phyloP scores from a whole-genome alignment of 2,797 vertebrate genomes.

The Sylvia borin region DNA sequence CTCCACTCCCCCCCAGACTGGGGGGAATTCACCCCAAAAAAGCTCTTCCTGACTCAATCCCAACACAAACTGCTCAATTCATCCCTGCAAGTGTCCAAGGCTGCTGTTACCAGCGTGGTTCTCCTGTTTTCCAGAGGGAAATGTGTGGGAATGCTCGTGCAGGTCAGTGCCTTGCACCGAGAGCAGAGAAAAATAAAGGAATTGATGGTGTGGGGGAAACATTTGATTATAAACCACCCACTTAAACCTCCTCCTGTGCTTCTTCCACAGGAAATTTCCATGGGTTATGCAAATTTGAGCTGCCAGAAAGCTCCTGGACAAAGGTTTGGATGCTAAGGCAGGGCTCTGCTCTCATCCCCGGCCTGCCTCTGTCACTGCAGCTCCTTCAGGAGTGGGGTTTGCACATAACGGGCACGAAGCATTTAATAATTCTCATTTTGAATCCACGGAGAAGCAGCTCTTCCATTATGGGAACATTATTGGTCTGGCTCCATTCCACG shows the following conservation, averaged over 20 bases:
- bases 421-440: conserved; percentile 26
- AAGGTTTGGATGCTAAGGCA: neutral
- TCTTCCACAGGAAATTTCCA: neutral
- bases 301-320: neutral
- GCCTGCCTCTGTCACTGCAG: neutral
- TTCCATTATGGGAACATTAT: neutral
- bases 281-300: neutral
- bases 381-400: neutral
- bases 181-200: neutral
- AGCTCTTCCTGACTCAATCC: neutral
- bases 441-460: neutral
- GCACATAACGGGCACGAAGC: neutral
- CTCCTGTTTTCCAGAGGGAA: neutral
- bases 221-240: neutral
- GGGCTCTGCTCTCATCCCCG: neutral
- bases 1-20: neutral
- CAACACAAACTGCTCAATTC: neutral
- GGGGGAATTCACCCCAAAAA: neutral
- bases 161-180: neutral
- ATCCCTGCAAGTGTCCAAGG: neutral
- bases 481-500: neutral
- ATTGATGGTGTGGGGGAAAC: neutral
- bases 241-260: neutral
- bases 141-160: rapidly evolving
- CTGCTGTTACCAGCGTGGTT: neutral